Conservation (phyloP, 1,140 invertebrate species). For the Lepidotrigona ventralis region DNA sequence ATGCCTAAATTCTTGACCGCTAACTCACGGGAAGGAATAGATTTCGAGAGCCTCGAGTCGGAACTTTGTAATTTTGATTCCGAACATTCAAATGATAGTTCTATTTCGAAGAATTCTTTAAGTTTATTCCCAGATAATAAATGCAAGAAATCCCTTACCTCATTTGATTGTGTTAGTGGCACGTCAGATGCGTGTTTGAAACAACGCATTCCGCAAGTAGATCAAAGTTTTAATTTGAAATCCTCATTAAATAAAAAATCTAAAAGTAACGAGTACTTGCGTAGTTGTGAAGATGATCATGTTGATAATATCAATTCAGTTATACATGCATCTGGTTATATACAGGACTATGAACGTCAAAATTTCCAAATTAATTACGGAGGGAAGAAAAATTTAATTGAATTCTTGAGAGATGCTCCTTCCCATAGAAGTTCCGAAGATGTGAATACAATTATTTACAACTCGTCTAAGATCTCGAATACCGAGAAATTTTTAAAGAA, state of each 20-base stretch:
- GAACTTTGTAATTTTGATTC: slow-evolving; percentile 73
- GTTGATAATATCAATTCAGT: slow-evolving; percentile 21
- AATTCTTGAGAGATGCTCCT: slow-evolving; percentile 46
- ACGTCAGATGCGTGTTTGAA: slow-evolving; percentile 25
- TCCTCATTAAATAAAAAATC: slow-evolving; percentile 61
- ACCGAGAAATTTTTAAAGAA: slow-evolving; percentile 67
- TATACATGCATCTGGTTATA: slow-evolving; percentile 30
- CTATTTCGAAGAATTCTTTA: slow-evolving; percentile 69
- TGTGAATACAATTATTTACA: slow-evolving; percentile 17
- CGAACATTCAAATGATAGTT: slow-evolving; percentile 73
- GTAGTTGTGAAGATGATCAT: slow-evolving; percentile 55
- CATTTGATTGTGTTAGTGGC: slow-evolving; percentile 45
- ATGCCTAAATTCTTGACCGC: slow-evolving; percentile 73
- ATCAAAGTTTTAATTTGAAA: slow-evolving; percentile 43
- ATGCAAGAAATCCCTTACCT: slow-evolving; percentile 56
- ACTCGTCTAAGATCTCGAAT: slow-evolving; percentile 22
- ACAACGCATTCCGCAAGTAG: slow-evolving; percentile 28
- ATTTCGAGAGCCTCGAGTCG: slow-evolving; percentile 76
- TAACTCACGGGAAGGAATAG: slow-evolving; percentile 76
- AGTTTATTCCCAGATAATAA: slow-evolving; percentile 61
- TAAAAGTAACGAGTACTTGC: slow-evolving; percentile 67
- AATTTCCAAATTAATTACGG: slow-evolving; percentile 53
- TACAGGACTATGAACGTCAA: slow-evolving; percentile 48
- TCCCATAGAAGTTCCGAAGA: slow-evolving; percentile 46
- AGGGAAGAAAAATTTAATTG: slow-evolving; percentile 55